Evolutionary conservation across 2,888 invertebrate species (phyloP).

Genomic region (Eustalomyia histrio): DNA sequence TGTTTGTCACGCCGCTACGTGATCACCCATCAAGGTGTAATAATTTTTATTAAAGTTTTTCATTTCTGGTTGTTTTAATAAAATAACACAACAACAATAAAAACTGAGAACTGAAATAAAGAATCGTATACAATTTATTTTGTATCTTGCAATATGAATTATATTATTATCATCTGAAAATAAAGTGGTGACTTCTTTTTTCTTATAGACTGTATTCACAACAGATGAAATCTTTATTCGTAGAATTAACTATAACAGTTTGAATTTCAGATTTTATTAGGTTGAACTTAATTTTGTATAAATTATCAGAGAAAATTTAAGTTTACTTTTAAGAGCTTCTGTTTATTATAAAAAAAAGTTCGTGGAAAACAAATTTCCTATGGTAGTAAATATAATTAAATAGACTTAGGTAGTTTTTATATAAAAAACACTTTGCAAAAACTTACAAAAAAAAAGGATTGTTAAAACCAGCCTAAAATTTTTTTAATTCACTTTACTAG

Average conservation of each 20-base stretch:
- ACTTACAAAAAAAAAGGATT: too few relatives aligned
- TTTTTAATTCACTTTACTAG: too few relatives aligned
- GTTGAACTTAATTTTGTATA: not conserved
- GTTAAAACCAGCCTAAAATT: too few relatives aligned
- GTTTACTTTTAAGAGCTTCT: not conserved
- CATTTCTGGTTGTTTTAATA: constrained; percentile 35
- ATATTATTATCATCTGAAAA: constrained; percentile 54
- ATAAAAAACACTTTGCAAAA: too few relatives aligned
- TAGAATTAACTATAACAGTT: constrained; percentile 59
- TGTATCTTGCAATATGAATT: constrained; percentile 61
- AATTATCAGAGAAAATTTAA: not conserved
- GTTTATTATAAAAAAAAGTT: too few relatives aligned
- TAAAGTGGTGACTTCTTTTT: constrained; percentile 45
- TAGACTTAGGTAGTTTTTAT: too few relatives aligned
- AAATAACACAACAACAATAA: constrained; percentile 22
- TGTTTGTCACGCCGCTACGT: constrained; percentile 73
- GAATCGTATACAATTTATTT: constrained; percentile 10
- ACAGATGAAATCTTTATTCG: constrained; percentile 63
- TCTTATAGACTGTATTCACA: constrained; percentile 40
- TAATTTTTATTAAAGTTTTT: constrained; percentile 77
- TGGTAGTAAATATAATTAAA: too few relatives aligned
- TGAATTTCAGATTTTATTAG: constrained; percentile 29
- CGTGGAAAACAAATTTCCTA: too few relatives aligned
- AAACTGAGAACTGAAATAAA: constrained; percentile 27
- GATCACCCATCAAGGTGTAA: constrained; percentile 79